Evolutionary conservation across 2,888 invertebrate species (phyloP).

Genomic region (Masnerella sp.): DNA sequence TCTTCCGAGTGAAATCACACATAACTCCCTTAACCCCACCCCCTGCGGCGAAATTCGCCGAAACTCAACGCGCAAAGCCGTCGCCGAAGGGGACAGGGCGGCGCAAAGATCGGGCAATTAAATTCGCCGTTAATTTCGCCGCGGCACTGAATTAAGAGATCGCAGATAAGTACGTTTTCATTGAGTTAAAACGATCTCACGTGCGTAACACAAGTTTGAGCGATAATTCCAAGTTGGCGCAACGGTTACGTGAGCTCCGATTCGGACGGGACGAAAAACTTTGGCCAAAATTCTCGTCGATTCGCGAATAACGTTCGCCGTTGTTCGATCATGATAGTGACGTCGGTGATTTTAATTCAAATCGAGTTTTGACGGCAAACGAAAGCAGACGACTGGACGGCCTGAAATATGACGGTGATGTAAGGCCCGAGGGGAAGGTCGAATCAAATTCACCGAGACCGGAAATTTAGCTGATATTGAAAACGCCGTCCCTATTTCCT

Average conservation of each 20-base stretch:
- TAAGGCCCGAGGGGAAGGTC: conserved; percentile 61
- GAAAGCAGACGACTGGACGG: neutral
- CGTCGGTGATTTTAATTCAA: conserved; percentile 30
- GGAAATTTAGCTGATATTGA: conserved; percentile 73
- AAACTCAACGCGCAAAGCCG: too few species aligned
- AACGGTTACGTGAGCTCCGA: conserved; percentile 50
- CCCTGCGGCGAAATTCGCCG: too few species aligned
- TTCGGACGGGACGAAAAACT: conserved; percentile 38
- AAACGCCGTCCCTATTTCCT: conserved; percentile 67
- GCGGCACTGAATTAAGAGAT: conserved; percentile 53
- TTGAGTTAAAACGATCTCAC: conserved; percentile 57
- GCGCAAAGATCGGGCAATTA: conserved; percentile 43
- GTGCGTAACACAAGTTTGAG: conserved; percentile 59
- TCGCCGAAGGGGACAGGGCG: neutral
- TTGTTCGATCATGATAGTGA: too few species aligned
- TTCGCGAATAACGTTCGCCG: conserved; percentile 41
- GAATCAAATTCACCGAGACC: conserved; percentile 64
- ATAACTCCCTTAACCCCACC: too few species aligned
- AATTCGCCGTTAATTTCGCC: conserved; percentile 50
- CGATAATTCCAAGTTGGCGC: conserved; percentile 57
- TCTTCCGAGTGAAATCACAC: too few species aligned
- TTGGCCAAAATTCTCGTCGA: conserved; percentile 43
- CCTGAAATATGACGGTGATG: neutral
- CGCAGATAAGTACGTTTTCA: conserved; percentile 56
- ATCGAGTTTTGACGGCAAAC: neutral